Evolutionary conservation across 2,113 vertebrate species (phyloP).

Genomic region (Brienomyrus brachyistius): DNA sequence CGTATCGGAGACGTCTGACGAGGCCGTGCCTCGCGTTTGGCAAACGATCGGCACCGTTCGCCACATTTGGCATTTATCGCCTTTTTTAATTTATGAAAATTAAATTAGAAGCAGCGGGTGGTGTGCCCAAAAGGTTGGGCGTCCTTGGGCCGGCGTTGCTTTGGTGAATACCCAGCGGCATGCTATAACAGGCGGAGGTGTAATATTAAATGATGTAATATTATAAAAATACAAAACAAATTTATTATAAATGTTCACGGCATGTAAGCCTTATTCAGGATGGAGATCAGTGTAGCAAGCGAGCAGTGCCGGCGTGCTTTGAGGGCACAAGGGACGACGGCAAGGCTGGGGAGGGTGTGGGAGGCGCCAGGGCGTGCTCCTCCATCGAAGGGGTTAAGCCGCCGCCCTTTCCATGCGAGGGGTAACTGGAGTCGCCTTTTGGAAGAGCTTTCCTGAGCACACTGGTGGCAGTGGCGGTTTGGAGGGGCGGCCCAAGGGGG

Average conservation of each 20-base stretch:
- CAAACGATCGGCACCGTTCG: background rate
- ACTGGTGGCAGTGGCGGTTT: slow-evolving; percentile 30
- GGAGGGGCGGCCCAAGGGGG: slow-evolving; percentile 43
- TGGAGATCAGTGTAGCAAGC: background rate
- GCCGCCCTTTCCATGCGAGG: slow-evolving; percentile 22
- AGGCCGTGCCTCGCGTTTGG: background rate
- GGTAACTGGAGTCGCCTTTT: slow-evolving; percentile 58
- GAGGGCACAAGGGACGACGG: background rate
- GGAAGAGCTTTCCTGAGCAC: slow-evolving; percentile 43
- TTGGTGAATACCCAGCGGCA: background rate
- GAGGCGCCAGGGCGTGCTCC: background rate
- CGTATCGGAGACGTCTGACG: background rate
- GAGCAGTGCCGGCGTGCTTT: background rate
- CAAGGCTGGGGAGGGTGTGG: background rate
- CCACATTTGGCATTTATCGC: background rate
- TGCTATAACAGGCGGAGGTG: background rate
- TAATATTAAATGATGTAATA: background rate
- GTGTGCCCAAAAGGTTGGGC: background rate
- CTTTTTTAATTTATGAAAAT: background rate
- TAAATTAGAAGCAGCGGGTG: background rate
- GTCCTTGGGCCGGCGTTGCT: background rate
- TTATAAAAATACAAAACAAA: background rate
- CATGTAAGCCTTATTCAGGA: background rate
- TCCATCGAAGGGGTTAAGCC: slow-evolving; percentile 11
- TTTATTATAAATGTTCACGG: background rate